Base-by-base conservation (phyloP, 2,797 vertebrate species). In the Myripristis jacobus region DNA sequence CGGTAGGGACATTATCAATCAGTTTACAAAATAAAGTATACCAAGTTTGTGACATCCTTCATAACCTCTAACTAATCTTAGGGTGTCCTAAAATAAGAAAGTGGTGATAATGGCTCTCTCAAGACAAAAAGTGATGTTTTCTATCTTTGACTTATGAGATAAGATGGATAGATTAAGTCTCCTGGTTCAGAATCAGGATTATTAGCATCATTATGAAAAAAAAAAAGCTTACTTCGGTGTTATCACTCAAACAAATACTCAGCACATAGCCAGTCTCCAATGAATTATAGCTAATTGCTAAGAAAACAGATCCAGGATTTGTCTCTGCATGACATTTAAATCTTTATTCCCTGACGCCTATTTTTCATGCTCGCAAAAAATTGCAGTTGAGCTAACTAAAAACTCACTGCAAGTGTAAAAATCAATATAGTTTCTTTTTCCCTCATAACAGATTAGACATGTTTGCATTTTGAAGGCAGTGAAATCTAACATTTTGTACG, bases 211-310 rank as follows among this genome's bases (percentile, higher is more conserved):
- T 64, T 55, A 60, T 68, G 63, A 36, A n/a, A n/a, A n/a, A n/a
- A n/a, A 22, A 12, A 71, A 77, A 77, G 59, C 66, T 83, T 56
- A 77, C 77, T 63, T 66, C 54, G 70, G 70, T 60, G 55, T 41
- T 46, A 60, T 69, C 36, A 61, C 76, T 53, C 56, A 66, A 77
- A 77, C 73, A 77, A 80, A 77, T 70, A 73, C 64, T 76, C 16
- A 43, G 61, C 16, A 25, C 29, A 41, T 36, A 67, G 21, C 66
- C 29, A 29, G 69, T 46, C 66, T 64, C 60, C 7, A 10, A 63
- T 59, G 66, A 51, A 46, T 67, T 65, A 63, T 13, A 36, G 54
- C 51, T 80, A 71, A 77, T 77, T 77, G 50, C 81, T 43, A 64
- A 56, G 56, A 57, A 52, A 36, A 50, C 58, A 43, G 62, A 56